phyloP scores from a whole-genome alignment of 2,888 invertebrate species.

The Stenodema calcarata region DNA sequence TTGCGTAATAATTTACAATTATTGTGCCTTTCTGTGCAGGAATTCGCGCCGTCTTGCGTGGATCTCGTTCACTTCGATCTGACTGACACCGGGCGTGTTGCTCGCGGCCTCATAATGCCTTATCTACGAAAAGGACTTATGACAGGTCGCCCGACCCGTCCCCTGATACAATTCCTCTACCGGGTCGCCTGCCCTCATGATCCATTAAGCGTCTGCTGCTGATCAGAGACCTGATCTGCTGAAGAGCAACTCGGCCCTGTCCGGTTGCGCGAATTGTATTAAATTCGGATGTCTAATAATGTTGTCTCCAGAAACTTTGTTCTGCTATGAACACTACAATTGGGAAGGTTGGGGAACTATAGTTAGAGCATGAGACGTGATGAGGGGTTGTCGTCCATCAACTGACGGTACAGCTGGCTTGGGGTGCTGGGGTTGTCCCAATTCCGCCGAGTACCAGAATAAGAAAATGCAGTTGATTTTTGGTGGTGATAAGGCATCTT shows the following conservation, averaged over 20 bases:
- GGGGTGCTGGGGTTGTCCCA: too few species aligned
- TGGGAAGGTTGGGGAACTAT: too few species aligned
- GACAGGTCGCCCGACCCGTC: slow-evolving; percentile 51
- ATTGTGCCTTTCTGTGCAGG: neutral
- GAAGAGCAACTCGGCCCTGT: neutral
- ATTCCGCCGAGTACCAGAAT: too few species aligned
- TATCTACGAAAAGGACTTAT: slow-evolving; percentile 58
- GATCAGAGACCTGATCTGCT: neutral
- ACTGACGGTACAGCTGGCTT: too few species aligned
- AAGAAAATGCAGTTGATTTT: too few species aligned
- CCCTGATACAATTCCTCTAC: slow-evolving; percentile 54
- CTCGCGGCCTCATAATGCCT: slow-evolving; percentile 59
- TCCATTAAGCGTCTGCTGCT: slow-evolving; percentile 34
- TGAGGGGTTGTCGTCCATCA: too few species aligned
- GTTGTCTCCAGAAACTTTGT: too few species aligned
- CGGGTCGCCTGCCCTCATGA: slow-evolving; percentile 50
- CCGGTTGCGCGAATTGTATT: neutral
- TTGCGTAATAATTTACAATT: too few species aligned
- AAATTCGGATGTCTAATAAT: neutral
- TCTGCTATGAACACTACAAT: too few species aligned
- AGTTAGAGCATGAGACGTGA: too few species aligned
- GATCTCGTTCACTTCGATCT: slow-evolving; percentile 54
- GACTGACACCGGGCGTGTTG: slow-evolving; percentile 56
- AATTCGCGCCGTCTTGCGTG: slow-evolving; percentile 36
- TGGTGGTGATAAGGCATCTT: too few species aligned